These are phyloP conservation scores for Chrysogorgia sp. DNA, from an alignment of 92 coral and sea anemone species.

Conservation along the genomic window DNA sequence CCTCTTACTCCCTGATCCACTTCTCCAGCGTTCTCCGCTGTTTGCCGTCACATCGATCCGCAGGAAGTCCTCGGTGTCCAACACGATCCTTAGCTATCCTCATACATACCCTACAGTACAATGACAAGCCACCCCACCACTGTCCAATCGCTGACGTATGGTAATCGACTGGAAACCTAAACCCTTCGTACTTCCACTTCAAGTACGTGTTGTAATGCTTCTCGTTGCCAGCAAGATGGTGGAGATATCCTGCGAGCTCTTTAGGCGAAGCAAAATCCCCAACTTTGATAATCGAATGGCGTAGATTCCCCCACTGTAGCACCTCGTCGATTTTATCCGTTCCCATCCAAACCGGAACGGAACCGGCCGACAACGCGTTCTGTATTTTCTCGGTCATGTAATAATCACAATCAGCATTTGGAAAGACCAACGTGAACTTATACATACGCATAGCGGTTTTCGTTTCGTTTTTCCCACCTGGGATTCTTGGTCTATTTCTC, in stretches of 20 bases:
- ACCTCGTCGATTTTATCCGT: slow-evolving; percentile 88
- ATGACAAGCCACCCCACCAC: background rate
- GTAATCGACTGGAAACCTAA: background rate
- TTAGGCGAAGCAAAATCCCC: slow-evolving; percentile 51
- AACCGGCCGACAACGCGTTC: slow-evolving; percentile 83
- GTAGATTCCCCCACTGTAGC: slow-evolving; percentile 78
- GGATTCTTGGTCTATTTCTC: slow-evolving; percentile 72
- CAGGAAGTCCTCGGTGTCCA: background rate
- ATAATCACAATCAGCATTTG: slow-evolving; percentile 93
- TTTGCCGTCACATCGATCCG: background rate
- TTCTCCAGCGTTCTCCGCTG: slow-evolving; percentile 1
- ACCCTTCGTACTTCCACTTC: slow-evolving; percentile 64
- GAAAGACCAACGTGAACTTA: slow-evolving; percentile 88
- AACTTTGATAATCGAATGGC: slow-evolving; percentile 59
- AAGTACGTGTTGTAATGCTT: slow-evolving; percentile 50
- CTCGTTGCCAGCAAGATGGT: slow-evolving; percentile 47
- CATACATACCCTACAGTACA: background rate
- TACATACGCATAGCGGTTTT: slow-evolving; percentile 70
- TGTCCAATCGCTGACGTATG: background rate
- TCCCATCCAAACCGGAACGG: slow-evolving; percentile 91
- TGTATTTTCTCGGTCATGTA: slow-evolving; percentile 83
- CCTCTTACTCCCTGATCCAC: slow-evolving; percentile 5
- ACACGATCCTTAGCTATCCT: background rate
- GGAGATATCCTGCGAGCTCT: slow-evolving; percentile 61
- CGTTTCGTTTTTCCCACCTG: slow-evolving; percentile 84